Evolutionary conservation across 1,140 invertebrate genomes (phyloP), one percentile per base, ranked within the genome.

Genomic region (Fopius arisanus): DNA sequence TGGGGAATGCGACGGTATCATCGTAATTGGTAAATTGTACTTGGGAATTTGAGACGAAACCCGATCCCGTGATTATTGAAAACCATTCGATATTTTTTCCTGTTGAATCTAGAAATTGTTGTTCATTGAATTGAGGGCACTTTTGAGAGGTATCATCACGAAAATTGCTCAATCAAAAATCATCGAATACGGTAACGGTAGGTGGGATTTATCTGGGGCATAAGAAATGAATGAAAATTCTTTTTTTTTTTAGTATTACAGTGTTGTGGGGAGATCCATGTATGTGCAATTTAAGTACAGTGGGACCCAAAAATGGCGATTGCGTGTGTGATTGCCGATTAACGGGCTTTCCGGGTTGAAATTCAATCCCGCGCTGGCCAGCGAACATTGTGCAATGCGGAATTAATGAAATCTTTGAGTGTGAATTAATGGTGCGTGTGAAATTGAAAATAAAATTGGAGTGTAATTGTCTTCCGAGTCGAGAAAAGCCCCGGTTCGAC

Each of bases 101-200:
- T 51, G 6, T 2, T 21, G 5, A 51, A 51, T 51, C n/a, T 59
- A 59, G 14, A 28, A 59, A 59, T 26, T 59, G 23, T 26, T 59
- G 54, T 16, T 51, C 43, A 59, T 28, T 23, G 54, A 59, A 59
- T 59, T 26, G 19, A 23, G 23, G 23, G 54, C 54, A 59, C 23
- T 26, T 26, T 59, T 19, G 7, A n/a, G 23, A 2, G 9, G 14
- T 59, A 59, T 59, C 23, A 59, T 59, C 23, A 26, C 54, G 54
- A 59, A 59, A 59, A 59, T 59, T 59, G 54, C 54, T 59, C 54
- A 59, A 59, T 59, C 43, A 48, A 48, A 48, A 48, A 48, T 59
- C 54, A 28, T n/a, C 21, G 54, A 59, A 26, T 59, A 7, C 5
- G 26, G 54, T 59, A 59, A 59, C 54, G 54, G 54, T 59, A 26